Base-by-base conservation (phyloP, 23 tunicate genomes). In the Clavelina lepadiformis region DNA sequence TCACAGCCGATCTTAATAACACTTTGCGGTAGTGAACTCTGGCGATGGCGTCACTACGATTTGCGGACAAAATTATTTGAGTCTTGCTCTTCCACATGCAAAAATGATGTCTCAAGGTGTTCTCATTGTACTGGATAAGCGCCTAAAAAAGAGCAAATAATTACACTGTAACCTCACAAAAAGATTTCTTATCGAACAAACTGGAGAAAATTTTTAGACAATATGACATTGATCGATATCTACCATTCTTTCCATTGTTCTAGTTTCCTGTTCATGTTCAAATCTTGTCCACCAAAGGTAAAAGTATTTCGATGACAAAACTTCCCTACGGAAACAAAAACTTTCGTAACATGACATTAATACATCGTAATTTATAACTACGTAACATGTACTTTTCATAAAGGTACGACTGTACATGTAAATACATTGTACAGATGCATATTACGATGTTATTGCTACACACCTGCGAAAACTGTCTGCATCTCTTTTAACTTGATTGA, bases 171-270 rank as follows among this genome's bases (percentile, higher is more conserved):
- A n/a, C n/a, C n/a, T n/a, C n/a, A n/a, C n/a, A n/a, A n/a, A n/a
- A n/a, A n/a, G n/a, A n/a, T n/a, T n/a, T n/a, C n/a, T n/a, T n/a
- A n/a, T n/a, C n/a, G n/a, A n/a, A n/a, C n/a, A n/a, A n/a, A n/a
- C n/a, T n/a, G n/a, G n/a, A n/a, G n/a, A n/a, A n/a, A n/a, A n/a
- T n/a, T n/a, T n/a, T n/a, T n/a, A n/a, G n/a, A n/a, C n/a, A n/a
- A n/a, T n/a, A n/a, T n/a, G n/a, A n/a, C n/a, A n/a, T n/a, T n/a
- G n/a, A n/a, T n/a, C 33, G 47, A 21, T 13, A 77, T 58, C 41
- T 22, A 80, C 86, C 73, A 86, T 71, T 45, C 85, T 45, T 47
- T 72, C 79, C 72, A 81, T 70, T n/a, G 85, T 86, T 36, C 95
- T 45, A 1, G 25, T 44, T 63, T 86, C 95, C 61, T 73, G 46